These are phyloP conservation scores for Crotalus viridis DNA, from an alignment of 2,113 vertebrate species.

Conservation along the genomic window DNA sequence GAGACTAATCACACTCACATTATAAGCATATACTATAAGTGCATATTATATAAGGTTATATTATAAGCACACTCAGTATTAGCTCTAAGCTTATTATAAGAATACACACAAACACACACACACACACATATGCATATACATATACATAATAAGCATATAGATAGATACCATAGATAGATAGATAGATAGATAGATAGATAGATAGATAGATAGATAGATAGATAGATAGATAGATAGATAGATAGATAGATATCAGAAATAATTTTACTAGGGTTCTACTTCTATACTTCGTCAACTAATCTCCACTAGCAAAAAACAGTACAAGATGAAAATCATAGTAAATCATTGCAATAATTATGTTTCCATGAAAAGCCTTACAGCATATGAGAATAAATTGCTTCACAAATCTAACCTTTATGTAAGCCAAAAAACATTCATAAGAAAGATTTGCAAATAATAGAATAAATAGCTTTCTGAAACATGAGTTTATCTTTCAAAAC, in stretches of 20 bases:
- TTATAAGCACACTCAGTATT: no score
- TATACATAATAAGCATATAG: no score
- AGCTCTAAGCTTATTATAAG: no score
- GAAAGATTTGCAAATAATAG: neutral
- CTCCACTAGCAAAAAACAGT: neutral
- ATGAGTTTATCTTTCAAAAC: neutral
- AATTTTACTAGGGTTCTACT: neutral
- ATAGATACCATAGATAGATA: no score
- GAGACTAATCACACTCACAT: neutral
- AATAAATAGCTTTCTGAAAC: neutral
- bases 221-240: no score
- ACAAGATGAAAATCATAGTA: neutral
- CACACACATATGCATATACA: no score
- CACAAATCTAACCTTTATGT: neutral
- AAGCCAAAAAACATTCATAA: neutral
- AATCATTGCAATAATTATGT: fast-evolving
- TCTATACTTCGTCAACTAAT: neutral
- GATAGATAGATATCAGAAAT: no score
- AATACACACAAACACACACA: no score
- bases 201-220: no score
- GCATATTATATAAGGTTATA: no score
- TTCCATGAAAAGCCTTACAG: neutral
- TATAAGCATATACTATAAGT: neutral
- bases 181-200: no score
- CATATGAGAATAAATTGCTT: neutral